Evolutionary conservation across 2,113 vertebrate species (phyloP).

Genomic region (Oceanites oceanicus): DNA sequence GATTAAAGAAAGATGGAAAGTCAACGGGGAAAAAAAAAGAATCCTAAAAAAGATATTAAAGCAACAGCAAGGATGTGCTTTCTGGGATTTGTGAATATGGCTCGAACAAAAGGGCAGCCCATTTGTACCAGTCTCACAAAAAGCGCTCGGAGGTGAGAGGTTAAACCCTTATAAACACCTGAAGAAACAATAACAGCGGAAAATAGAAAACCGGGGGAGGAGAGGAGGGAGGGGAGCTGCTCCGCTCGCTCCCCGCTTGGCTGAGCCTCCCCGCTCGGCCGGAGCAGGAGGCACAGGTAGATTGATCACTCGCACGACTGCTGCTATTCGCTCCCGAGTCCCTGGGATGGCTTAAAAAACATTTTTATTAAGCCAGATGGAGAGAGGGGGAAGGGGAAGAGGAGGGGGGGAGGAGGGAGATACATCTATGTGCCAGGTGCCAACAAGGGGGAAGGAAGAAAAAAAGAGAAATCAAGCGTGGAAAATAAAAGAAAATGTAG

Average conservation of each 20-base stretch:
- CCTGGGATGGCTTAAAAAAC: constrained; percentile 13
- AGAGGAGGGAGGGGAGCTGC: neutral
- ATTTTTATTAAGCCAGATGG: constrained; percentile 68
- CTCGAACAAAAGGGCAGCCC: neutral
- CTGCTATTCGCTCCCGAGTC: neutral
- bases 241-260: rapidly evolving
- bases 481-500: constrained; percentile 74
- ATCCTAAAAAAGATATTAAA: neutral
- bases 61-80: neutral
- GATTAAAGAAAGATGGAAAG: neutral
- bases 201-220: neutral
- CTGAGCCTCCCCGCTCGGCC: neutral
- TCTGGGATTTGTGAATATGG: neutral
- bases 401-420: neutral
- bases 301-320: neutral
- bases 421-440: constrained; percentile 60
- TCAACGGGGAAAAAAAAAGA: neutral
- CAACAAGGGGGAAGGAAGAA: constrained; percentile 59
- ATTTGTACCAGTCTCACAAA: neutral
- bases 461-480: constrained; percentile 74
- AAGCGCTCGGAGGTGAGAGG: neutral
- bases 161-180: neutral
- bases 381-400: constrained; percentile 22
- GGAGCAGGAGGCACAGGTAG: neutral
- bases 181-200: neutral